Base-by-base conservation (phyloP, 1,140 invertebrate genomes). In the Solenopsis invicta region DNA sequence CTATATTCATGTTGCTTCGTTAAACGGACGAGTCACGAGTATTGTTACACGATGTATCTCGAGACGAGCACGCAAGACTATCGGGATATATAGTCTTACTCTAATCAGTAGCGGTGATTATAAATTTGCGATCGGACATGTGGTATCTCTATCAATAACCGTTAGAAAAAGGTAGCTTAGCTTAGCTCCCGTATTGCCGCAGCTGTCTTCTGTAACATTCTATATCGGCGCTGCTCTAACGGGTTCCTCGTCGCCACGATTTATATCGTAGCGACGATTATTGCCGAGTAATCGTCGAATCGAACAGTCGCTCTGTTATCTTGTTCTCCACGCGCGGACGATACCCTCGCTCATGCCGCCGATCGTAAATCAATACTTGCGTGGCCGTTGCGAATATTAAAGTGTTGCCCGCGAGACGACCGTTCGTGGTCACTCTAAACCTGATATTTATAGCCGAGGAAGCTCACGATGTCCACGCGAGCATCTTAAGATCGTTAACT, bases 61-160 rank as follows among this genome's bases (percentile, higher is more conserved):
- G 62, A 52, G 61, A 67, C 6, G 45, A 66, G 76, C 61, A 37
- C 18, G 16, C 10, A 45, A 24, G 67, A 62, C 56, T 50, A 85
- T 85, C 41, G 71, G 48, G 66, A 62, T n/a, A n/a, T n/a, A n/a
- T 76, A 62, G 59, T 71, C 52, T 1, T 52, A 61, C 13, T 76
- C 45, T 62, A 81, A 81, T 76, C 71, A 74, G 69, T 64, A 62
- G 41, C 72, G 41, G 56, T 50, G 54, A 76, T 85, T 75, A 85
- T 76, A 85, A 76, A 66, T 85, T 75, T 29, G 72, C 45, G 29
- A 76, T 85, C 56, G 59, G 69, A 75, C 67, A 50, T 50, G 72
- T 48, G 81, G 69, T 85, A 85, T 85, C 81, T 85, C 41, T 85
- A 76, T 85, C 71, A 76, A 62, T 85, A 61, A 85, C 81, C 81